These are phyloP conservation scores for Haliclona indistincta DNA, from an alignment of 37 sponge, comb jelly and placozoan genomes.

Conservation along the genomic window DNA sequence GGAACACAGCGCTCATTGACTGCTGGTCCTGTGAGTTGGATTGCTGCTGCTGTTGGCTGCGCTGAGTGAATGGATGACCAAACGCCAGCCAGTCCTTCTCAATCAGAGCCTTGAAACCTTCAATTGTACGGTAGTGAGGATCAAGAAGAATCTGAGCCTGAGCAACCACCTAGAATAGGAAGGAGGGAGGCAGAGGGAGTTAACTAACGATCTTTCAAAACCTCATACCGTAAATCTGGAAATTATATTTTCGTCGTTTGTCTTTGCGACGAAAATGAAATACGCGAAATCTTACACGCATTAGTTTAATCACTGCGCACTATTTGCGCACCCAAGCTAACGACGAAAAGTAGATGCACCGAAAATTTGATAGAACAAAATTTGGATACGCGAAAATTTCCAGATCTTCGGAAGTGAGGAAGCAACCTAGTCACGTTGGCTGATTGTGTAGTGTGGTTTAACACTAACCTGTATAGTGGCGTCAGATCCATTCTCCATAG, in stretches of 20 bases:
- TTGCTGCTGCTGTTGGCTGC: slow-evolving; percentile 64
- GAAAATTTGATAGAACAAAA: neutral
- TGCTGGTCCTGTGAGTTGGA: slow-evolving; percentile 66
- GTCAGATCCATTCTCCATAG: slow-evolving; percentile 93
- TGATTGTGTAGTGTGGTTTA: too few species aligned
- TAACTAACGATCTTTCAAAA: neutral
- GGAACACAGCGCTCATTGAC: slow-evolving; percentile 81
- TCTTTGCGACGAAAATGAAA: neutral
- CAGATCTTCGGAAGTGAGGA: neutral
- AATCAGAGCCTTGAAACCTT: slow-evolving; percentile 79
- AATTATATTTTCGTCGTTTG: too few species aligned
- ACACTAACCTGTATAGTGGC: slow-evolving; percentile 70
- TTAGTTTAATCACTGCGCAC: neutral
- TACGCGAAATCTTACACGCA: neutral
- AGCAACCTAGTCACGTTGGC: neutral
- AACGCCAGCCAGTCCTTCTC: slow-evolving; percentile 98
- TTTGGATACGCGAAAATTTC: neutral
- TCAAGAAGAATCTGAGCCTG: slow-evolving; percentile 86
- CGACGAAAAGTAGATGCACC: slow-evolving; percentile 5
- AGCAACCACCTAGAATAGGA: slow-evolving; percentile 63
- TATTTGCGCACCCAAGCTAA: neutral
- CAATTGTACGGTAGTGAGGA: slow-evolving; percentile 87
- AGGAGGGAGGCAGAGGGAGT: neutral
- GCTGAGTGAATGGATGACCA: slow-evolving; percentile 86
- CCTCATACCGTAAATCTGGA: too few species aligned